Evolutionary conservation across 2,888 invertebrate genomes (phyloP), one percentile per base, ranked within the genome.

Genomic region (Stratiomys singularior): DNA sequence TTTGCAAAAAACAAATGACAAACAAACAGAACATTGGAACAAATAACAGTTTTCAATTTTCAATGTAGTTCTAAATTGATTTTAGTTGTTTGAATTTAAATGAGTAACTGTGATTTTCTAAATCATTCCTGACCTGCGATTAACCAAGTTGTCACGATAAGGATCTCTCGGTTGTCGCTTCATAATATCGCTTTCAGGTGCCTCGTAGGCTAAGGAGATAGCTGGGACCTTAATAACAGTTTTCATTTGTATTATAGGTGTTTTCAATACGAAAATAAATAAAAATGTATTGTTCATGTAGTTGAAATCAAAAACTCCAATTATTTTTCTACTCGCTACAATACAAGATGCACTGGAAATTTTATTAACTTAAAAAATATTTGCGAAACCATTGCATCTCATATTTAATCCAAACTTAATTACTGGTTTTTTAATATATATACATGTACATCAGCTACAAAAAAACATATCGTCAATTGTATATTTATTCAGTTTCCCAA

Each of bases 111-210:
- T 52, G 52, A n/a, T 77, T 80, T 81, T 80, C 81, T 82, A 80
- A 64, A 64, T 25, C 64, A 27, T 37, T 74, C 85, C 87, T 87
- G 87, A 96, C 96, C 98, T 97, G 94, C 95, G 95, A 92, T 98
- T 98, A 89, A 98, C 97, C 91, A 98, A 94, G 93, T 97, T 97
- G 93, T 98, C 98, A 90, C 94, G 94, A 91, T 95, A 94, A 88
- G 97, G 97, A 92, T 97, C 94, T 91, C 97, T 94, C 87, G 97
- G 97, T 92, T 96, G 95, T 89, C 97, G 93, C 93, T 97, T 97
- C 97, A 97, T 97, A 91, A 97, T 98, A 93, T 97, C 97, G 89
- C 96, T 96, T 92, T 98, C 97, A 89, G 97, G 96, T 90, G 96
- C 95, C 93, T 98, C 97, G 91, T 98, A 98, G 91, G 97, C 97